Base-by-base conservation (phyloP, 1,140 invertebrate genomes). In the Trinorchestia longiramus region DNA sequence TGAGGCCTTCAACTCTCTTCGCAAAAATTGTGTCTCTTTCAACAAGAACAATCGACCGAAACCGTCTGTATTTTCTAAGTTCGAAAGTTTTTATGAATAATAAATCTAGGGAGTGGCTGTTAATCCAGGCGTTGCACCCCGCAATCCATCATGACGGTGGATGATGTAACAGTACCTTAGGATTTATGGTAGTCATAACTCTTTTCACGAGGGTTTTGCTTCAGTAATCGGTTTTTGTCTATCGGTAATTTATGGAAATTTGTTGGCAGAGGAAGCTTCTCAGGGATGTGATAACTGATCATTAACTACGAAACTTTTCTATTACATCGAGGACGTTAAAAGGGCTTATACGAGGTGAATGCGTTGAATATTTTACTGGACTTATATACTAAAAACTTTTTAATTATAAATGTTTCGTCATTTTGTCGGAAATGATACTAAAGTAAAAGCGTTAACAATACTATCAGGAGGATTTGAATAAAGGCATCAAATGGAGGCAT, bases 121-220 rank as follows among this genome's bases (percentile, higher is more conserved):
- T 94, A 94, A 94, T 94, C 92, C 92, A 47, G 44, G 92, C 92
- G 92, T 40, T 47, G 92, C 43, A 11, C 17, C 92, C 40, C 43
- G 43, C 92, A 45, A 94, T 94, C 92, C 92, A 94, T 94, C 92
- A 94, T 47, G 43, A 15, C 43, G 43, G 44, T 0, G 44, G 92
- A 94, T 94, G 92, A 94, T 94, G 92, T 47, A 47, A 8, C 43
- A 47, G 92, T 47, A 43, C 43, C 92, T 43, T 40, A 40, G 43
- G 92, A 94, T 94, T 94, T 45, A 94, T 94, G 92, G 44, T 44
- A 43, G 92, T 94, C 92, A 94, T 94, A 94, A 94, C 92, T 94
- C 92, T 94, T 94, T 94, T 94, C 92, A 94, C 92, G 92, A 94
- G 92, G 92, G 92, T 94, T 94, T 94, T 94, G 92, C 92, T 44